Base-by-base conservation (phyloP, 2,797 vertebrate species). In the Gobionotothen gibberifrons region DNA sequence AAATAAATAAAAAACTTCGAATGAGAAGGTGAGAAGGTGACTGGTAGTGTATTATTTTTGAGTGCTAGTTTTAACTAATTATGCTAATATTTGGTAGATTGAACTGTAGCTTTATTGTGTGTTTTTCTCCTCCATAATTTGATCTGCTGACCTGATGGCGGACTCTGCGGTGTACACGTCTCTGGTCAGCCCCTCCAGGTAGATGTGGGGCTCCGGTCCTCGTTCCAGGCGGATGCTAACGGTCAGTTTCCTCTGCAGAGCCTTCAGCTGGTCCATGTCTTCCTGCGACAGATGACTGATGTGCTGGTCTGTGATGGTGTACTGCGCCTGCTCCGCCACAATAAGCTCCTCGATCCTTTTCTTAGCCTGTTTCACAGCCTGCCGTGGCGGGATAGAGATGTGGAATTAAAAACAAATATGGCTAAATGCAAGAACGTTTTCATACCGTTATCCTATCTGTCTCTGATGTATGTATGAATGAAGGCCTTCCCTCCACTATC, bases 111-210 rank as follows among this genome's bases (percentile, higher is more conserved):
- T 32, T 21, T 15, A 7, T 0, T 22, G 22, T 5, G 3, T 4
- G 12, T 17, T 16, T 14, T 22, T 14, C 43, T 49, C 26, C 6
- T 40, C 4, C 10, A 8, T n/a, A 1, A 21, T 2, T 19, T 0
- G 2, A 9, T 26, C 7, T 44, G 2, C 85, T 47, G 46, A 92
- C 90, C 87, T 89, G 74, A 92, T 1, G 0, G 2, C 0, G 1
- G 79, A 60, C 49, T 87, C 91, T 1, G 94, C 94, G 0, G 21
- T 16, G 0, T 76, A 54, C 14, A 97, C 95, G 5, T 98, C 96
- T 21, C 85, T 89, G 77, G 86, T 94, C 67, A 96, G 85, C 54
- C 97, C 97, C 47, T 85, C 91, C 74, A 98, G 72, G 7, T 62
- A 74, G 78, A 98, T 92, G 4, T 2, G 13, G 26, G 92, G 84